Evolutionary conservation across 2,888 invertebrate genomes (phyloP).

Genomic region (Ochropleura leucogaster): DNA sequence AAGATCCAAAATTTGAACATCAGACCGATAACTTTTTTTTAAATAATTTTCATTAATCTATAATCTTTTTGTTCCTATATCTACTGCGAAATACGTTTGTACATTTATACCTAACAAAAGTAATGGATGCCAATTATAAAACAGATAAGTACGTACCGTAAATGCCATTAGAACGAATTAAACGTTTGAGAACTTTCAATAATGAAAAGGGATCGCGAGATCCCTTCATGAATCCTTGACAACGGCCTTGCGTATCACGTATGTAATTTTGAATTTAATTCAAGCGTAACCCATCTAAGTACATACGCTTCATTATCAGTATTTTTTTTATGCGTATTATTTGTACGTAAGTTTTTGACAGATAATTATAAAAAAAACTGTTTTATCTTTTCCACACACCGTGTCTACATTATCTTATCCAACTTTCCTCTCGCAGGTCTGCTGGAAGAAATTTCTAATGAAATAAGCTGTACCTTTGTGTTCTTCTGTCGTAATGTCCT

Average conservation of each 20-base stretch:
- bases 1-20: not conserved
- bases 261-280: constrained; percentile 19
- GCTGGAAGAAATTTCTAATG: no score
- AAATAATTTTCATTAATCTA: not conserved
- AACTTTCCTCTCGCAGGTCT: no score
- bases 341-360: no score
- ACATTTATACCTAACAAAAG: not conserved
- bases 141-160: not conserved
- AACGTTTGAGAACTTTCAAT: constrained; percentile 10
- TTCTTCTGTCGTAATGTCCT: no score
- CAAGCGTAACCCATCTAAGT: constrained; percentile 15
- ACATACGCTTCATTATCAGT: no score
- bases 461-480: no score
- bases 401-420: no score
- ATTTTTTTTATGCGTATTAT: no score
- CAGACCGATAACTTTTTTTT: not conserved
- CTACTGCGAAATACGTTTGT: not conserved
- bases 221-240: constrained; percentile 23
- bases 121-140: constrained; percentile 13
- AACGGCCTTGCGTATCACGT: constrained; percentile 31
- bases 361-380: no score
- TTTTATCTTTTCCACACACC: no score
- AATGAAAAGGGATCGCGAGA: not conserved
- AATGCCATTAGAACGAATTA: constrained; percentile 3
- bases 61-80: not conserved